These are phyloP conservation scores for Meloidogyne exigua DNA, from an alignment of 1,140 invertebrate genomes.

Conservation along the genomic window DNA sequence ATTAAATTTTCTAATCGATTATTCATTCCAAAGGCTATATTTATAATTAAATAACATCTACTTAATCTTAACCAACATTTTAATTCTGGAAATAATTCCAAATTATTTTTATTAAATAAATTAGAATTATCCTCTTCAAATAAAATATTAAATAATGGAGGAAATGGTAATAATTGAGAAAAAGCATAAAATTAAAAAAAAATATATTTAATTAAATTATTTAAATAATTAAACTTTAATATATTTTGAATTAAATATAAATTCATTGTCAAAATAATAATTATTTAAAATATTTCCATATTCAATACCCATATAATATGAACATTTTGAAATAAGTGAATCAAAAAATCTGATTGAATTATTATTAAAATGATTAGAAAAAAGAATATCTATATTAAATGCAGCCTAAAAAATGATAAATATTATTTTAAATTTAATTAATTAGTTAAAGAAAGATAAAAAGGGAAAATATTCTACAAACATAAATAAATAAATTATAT, in stretches of 20 bases:
- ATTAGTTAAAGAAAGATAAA: neutral
- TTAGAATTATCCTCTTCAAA: neutral
- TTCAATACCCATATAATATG: neutral
- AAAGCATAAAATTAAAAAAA: neutral
- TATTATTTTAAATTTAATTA: no score
- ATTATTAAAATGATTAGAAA: neutral
- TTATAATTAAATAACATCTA: slow-evolving; percentile 4
- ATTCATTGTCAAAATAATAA: neutral
- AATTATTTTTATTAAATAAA: neutral
- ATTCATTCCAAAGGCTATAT: neutral
- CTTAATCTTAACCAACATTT: slow-evolving; percentile 2
- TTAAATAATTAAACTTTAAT: neutral
- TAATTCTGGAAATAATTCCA: neutral
- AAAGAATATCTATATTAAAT: neutral
- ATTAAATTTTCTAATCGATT: slow-evolving; percentile 22
- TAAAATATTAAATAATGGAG: slow-evolving; percentile 5
- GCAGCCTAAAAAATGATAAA: neutral
- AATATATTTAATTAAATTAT: neutral
- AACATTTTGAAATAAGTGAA: neutral
- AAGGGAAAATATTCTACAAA: no score
- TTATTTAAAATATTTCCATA: neutral
- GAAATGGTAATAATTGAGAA: slow-evolving; percentile 8
- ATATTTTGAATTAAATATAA: neutral
- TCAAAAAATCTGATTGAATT: neutral
- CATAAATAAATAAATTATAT: no score